Conservation (phyloP, 2,888 invertebrate genomes). For the Podabrus alpinus region DNA sequence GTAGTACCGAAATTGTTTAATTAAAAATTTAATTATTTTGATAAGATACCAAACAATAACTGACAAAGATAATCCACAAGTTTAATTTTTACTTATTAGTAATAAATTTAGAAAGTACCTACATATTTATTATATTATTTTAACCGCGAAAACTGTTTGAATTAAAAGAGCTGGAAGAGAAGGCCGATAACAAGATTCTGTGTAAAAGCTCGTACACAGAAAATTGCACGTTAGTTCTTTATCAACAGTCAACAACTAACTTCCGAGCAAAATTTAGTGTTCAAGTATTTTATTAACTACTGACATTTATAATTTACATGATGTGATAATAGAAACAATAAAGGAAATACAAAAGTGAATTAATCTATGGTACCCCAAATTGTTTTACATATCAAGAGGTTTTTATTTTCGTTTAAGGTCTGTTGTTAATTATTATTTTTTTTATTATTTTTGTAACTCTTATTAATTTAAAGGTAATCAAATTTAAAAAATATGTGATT, state of each 20-base stretch:
- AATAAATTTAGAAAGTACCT: neutral
- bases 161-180: neutral
- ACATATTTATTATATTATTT: neutral
- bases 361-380: neutral
- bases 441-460: no score
- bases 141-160: neutral
- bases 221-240: conserved; percentile 25
- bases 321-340: conserved; percentile 16
- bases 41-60: neutral
- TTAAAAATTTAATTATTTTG: neutral
- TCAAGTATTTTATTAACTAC: conserved; percentile 18
- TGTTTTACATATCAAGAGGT: neutral
- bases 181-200: conserved; percentile 15
- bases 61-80: neutral
- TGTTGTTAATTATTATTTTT: neutral
- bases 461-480: no score
- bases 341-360: conserved; percentile 3
- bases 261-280: conserved; percentile 27
- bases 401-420: neutral
- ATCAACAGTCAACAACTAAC: conserved; percentile 30
- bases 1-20: neutral
- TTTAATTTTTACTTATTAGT: neutral
- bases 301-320: conserved; percentile 10
- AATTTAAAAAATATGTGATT: no score
- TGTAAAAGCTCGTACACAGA: conserved; percentile 25